A percentile compares a stretch with the other conserved stretches of the same genome.
Evolutionary conservation across 2,113 vertebrate genomes (phyloP).

Genomic region (Vulpes vulpes): DNA sequence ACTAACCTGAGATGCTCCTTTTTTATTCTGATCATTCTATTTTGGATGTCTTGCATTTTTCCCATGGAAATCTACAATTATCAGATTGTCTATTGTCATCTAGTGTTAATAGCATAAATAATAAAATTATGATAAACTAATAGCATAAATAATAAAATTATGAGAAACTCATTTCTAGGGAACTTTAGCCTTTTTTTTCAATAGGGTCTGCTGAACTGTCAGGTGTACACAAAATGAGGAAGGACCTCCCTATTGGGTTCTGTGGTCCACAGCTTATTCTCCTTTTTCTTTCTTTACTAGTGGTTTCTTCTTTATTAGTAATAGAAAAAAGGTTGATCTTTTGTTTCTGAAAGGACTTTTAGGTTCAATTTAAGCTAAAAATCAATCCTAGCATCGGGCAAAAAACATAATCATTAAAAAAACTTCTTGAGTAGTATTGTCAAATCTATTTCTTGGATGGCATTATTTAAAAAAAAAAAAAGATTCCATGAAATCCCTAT

Average conservation of each 20-base stretch:
- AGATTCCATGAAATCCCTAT: not conserved
- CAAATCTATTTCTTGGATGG: not conserved
- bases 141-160: not conserved
- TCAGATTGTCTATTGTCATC: not conserved
- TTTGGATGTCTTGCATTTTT: not conserved
- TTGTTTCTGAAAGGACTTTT: conserved; percentile 27
- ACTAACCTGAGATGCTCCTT: not conserved
- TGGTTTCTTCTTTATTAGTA: not conserved
- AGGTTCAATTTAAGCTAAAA: conserved; percentile 31
- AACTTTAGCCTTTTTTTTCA: not conserved
- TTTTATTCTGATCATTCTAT: not conserved
- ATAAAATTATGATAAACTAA: not conserved
- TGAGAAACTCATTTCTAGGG: not conserved
- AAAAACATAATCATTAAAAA: conserved; percentile 4
- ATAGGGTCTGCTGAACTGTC: not conserved
- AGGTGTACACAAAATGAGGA: not conserved
- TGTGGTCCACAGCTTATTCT: not conserved
- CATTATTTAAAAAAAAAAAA: not conserved
- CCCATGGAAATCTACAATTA: not conserved
- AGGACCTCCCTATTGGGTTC: not conserved
- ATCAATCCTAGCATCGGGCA: not conserved
- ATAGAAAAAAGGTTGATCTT: not conserved
- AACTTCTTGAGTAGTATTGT: not conserved
- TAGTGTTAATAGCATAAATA: not conserved
- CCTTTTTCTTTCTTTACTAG: not conserved